phyloP scores from a whole-genome alignment of 2,888 invertebrate species.

The Drosophila neotestacea region DNA sequence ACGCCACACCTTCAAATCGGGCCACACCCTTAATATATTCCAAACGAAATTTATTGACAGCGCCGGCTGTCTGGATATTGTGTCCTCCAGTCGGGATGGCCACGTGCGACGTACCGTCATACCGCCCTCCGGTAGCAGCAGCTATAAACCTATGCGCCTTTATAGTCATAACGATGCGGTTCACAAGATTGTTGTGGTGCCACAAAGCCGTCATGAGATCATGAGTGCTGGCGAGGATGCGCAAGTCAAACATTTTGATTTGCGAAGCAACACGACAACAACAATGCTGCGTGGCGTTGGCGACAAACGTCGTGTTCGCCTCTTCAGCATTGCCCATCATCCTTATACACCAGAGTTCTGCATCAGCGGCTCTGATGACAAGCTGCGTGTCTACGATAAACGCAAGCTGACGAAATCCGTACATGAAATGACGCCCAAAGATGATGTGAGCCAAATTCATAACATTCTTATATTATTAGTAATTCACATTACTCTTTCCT shows the following conservation, averaged over 20 bases:
- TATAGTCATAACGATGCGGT: conserved; percentile 91
- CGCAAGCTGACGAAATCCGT: conserved; percentile 87
- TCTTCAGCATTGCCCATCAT: conserved; percentile 95
- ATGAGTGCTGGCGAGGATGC: conserved; percentile 96
- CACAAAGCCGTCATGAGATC: conserved; percentile 91
- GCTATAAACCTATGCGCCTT: conserved; percentile 86
- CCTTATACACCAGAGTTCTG: conserved; percentile 93
- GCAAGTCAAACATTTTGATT: conserved; percentile 92
- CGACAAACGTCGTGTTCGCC: conserved; percentile 87
- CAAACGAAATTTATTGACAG: conserved; percentile 94
- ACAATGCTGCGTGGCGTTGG: conserved; percentile 84
- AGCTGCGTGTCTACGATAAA: conserved; percentile 91
- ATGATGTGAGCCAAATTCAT: conserved; percentile 41
- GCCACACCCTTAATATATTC: conserved; percentile 95
- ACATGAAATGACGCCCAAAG: conserved; percentile 86
- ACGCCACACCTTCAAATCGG: conserved; percentile 90
- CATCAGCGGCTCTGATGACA: conserved; percentile 93
- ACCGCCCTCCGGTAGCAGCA: conserved; percentile 86
- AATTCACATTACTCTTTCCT: not conserved
- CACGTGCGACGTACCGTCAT: conserved; percentile 90
- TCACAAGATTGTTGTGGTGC: conserved; percentile 93
- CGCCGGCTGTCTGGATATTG: conserved; percentile 91
- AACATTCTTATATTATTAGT: not conserved
- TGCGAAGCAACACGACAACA: conserved; percentile 87
- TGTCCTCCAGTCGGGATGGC: conserved; percentile 95